phyloP scores from a whole-genome alignment of 2,797 vertebrate genomes.

The Meriones psammophilus region DNA sequence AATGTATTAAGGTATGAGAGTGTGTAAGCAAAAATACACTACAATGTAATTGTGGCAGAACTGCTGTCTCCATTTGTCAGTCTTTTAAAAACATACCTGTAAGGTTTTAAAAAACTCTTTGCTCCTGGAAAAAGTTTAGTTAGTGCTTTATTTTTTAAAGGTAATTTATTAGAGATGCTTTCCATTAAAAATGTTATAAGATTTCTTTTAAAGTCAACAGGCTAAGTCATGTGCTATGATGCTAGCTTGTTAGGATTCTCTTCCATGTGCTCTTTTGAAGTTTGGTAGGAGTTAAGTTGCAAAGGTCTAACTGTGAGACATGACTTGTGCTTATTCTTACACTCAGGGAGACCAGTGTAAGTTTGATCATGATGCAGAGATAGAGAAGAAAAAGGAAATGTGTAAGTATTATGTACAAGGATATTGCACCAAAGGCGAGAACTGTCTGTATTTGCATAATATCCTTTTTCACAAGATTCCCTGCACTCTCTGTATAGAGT shows the following conservation, averaged over 20 bases:
- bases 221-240: background rate
- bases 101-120: background rate
- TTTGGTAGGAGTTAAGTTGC: conserved; percentile 24
- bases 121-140: conserved; percentile 20
- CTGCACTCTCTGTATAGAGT: background rate
- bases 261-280: conserved; percentile 16
- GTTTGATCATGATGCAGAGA: conserved; percentile 97
- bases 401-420: conserved; percentile 99
- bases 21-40: conserved; percentile 25
- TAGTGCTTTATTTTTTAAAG: conserved; percentile 56
- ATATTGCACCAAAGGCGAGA: conserved; percentile 98
- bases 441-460: conserved; percentile 99
- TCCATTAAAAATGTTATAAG: conserved; percentile 40
- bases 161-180: background rate
- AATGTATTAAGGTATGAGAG: conserved; percentile 96
- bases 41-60: background rate
- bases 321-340: conserved; percentile 17
- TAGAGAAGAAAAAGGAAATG: conserved; percentile 98
- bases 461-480: conserved; percentile 90
- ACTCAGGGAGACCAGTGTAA: conserved; percentile 98
- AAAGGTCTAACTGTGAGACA: conserved; percentile 24
- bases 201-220: background rate
- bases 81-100: background rate
- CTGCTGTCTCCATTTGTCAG: background rate
- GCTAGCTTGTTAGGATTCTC: conserved; percentile 14